Evolutionary conservation across 2,113 vertebrate genomes (phyloP).

Genomic region (Antennarius striatus): DNA sequence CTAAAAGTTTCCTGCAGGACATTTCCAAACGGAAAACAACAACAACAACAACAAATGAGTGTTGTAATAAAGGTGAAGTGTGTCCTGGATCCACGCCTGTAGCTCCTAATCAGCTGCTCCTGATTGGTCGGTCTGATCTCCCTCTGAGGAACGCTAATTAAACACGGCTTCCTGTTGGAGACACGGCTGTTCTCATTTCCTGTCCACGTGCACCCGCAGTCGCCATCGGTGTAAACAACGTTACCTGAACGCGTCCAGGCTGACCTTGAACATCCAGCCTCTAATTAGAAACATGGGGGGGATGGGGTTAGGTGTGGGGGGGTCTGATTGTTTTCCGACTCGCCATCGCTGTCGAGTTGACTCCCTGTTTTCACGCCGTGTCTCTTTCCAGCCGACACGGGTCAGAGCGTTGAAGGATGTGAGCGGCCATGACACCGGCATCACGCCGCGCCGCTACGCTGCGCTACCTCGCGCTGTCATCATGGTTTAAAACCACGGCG

Average conservation of each 20-base stretch:
- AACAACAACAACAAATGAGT: too few relatives aligned
- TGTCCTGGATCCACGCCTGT: background rate
- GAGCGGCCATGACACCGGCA: too few relatives aligned
- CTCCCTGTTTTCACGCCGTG: too few relatives aligned
- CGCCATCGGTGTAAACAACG: background rate
- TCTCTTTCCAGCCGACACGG: too few relatives aligned
- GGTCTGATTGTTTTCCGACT: too few relatives aligned
- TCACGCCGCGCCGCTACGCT: background rate
- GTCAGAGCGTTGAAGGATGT: background rate
- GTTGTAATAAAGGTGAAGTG: too few relatives aligned
- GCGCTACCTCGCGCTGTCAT: background rate
- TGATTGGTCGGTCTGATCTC: conserved; percentile 26
- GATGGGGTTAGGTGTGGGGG: too few relatives aligned
- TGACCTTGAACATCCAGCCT: conserved; percentile 34
- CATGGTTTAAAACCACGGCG: background rate
- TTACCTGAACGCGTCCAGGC: conserved; percentile 2
- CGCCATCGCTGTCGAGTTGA: too few relatives aligned
- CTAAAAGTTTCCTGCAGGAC: too few relatives aligned
- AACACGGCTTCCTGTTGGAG: conserved; percentile 23
- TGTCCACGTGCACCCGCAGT: conserved; percentile 3
- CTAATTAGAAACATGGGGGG: conserved; percentile 22
- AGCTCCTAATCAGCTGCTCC: conserved; percentile 23
- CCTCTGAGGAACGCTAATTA: conserved; percentile 43
- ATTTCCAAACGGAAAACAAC: too few relatives aligned
- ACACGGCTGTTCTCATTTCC: conserved; percentile 20